Conservation (phyloP, 2,797 vertebrate species). For the Botia almorhae region DNA sequence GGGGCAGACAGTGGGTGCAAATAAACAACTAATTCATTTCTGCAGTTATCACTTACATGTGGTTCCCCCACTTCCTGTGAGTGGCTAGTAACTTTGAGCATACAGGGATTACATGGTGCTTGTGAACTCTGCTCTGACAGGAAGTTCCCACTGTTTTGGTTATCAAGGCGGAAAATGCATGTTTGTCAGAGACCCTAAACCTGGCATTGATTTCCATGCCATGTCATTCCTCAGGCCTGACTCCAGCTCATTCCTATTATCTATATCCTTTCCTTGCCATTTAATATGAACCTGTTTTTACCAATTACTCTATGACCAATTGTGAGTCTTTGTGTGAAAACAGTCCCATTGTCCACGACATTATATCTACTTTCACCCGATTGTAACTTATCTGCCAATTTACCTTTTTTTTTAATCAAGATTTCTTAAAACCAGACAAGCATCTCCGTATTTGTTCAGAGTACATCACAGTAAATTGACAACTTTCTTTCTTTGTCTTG, state of each 20-base stretch:
- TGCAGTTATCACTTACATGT: neutral
- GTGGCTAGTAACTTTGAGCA: conserved; percentile 44
- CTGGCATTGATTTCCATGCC: conserved; percentile 55
- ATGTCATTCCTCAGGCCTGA: conserved; percentile 46
- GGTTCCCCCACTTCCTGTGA: conserved; percentile 19
- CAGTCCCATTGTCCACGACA: conserved; percentile 2
- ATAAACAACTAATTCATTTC: no score
- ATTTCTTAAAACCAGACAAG: conserved; percentile 16
- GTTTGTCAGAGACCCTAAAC: conserved; percentile 74
- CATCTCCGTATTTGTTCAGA: neutral
- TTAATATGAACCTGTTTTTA: neutral
- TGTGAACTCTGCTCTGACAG: conserved; percentile 72
- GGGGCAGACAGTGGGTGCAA: no score
- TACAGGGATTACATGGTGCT: conserved; percentile 54
- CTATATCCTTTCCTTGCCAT: conserved; percentile 41
- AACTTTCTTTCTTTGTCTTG: conserved; percentile 22
- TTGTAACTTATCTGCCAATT: conserved; percentile 14
- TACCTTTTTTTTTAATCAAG: neutral
- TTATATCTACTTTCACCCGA: conserved; percentile 21
- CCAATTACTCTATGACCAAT: neutral
- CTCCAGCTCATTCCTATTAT: conserved; percentile 47
- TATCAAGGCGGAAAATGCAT: conserved; percentile 80
- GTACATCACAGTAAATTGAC: conserved; percentile 14
- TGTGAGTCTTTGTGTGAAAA: conserved; percentile 20
- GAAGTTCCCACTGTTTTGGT: conserved; percentile 81